phyloP scores from a whole-genome alignment of 1,140 invertebrate genomes.

The Prorops nasuta region DNA sequence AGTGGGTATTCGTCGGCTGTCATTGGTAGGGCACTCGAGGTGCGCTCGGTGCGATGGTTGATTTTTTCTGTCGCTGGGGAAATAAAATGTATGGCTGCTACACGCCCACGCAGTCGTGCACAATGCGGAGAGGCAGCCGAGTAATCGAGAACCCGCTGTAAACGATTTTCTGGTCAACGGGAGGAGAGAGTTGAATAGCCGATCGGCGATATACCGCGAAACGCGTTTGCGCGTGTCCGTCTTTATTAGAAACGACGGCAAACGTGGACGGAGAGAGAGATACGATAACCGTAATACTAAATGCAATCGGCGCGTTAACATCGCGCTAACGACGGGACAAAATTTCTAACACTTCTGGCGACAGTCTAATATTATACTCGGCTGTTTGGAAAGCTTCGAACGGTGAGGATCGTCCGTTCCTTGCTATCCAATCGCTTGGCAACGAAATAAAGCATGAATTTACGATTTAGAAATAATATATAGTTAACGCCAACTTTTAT shows the following conservation, averaged over 20 bases:
- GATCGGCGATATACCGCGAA: slow-evolving; percentile 14
- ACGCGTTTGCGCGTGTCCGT: slow-evolving; percentile 12
- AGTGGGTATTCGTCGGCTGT: background rate
- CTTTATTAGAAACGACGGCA: slow-evolving; percentile 23
- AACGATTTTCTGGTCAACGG: slow-evolving; percentile 27
- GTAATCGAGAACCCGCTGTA: slow-evolving; percentile 23
- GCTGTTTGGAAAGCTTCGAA: slow-evolving; percentile 14
- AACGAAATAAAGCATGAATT: too few relatives aligned
- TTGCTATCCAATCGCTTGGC: slow-evolving; percentile 1
- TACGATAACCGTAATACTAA: background rate
- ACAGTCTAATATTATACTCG: too few relatives aligned
- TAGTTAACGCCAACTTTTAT: too few relatives aligned
- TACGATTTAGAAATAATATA: too few relatives aligned
- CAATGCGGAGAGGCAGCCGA: too few relatives aligned
- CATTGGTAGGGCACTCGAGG: background rate
- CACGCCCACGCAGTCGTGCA: too few relatives aligned
- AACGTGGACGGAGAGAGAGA: background rate
- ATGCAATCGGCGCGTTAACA: background rate
- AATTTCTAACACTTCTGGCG: too few relatives aligned
- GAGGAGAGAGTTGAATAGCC: too few relatives aligned
- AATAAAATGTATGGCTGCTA: background rate
- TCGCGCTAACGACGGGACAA: too few relatives aligned
- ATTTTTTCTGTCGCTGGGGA: background rate
- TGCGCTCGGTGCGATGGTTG: background rate
- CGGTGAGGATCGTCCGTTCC: slow-evolving; percentile 15